phyloP scores from a whole-genome alignment of 2,797 vertebrate species.

The Halcyon badia region DNA sequence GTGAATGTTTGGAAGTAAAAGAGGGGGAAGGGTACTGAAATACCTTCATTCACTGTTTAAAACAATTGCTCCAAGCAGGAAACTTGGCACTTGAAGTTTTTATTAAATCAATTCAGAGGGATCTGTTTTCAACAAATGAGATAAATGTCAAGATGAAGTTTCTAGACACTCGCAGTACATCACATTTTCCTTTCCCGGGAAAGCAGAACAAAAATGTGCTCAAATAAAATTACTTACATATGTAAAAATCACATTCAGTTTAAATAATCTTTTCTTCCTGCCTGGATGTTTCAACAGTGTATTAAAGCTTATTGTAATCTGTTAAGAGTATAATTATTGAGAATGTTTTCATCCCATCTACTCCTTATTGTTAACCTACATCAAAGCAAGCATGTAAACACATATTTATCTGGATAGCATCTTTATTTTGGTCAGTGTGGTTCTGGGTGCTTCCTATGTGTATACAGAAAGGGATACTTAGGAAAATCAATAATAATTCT shows the following conservation, averaged over 20 bases:
- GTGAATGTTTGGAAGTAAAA: constrained; percentile 27
- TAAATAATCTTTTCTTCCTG: constrained; percentile 60
- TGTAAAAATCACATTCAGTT: constrained; percentile 51
- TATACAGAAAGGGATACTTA: background rate
- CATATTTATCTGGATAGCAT: background rate
- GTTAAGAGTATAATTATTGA: constrained; percentile 52
- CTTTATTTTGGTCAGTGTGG: background rate
- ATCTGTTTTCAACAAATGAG: constrained; percentile 69
- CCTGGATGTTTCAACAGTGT: constrained; percentile 17
- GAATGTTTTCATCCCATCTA: constrained; percentile 18
- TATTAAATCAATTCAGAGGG: constrained; percentile 64
- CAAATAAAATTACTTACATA: constrained; percentile 69
- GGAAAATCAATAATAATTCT: background rate
- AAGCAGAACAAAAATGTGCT: constrained; percentile 41
- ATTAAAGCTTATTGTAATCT: constrained; percentile 51
- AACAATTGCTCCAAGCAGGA: constrained; percentile 54
- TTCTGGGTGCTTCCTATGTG: background rate
- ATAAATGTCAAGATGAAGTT: constrained; percentile 65
- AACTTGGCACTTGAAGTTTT: constrained; percentile 50
- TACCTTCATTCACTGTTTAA: constrained; percentile 47
- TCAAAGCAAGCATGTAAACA: constrained; percentile 36
- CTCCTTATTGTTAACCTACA: background rate
- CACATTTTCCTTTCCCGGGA: constrained; percentile 57
- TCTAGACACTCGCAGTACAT: constrained; percentile 41
- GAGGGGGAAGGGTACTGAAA: background rate